Percentiles rank a stretch among this genome's conserved stretches.
phyloP scores from a whole-genome alignment of 2,888 invertebrate genomes.

The Napeogenes sylphis region DNA sequence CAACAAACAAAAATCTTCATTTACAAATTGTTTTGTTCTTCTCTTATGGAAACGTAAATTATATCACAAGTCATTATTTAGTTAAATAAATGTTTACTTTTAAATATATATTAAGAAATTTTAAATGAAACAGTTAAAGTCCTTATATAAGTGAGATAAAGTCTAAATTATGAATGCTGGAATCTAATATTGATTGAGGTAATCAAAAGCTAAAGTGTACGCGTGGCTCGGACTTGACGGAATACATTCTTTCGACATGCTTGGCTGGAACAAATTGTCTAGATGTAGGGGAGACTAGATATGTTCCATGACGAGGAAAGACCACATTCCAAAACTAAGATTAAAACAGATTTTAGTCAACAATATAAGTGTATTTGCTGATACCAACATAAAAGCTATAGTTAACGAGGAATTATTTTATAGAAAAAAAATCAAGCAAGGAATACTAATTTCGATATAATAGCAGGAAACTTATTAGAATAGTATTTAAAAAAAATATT shows the following conservation, averaged over 20 bases:
- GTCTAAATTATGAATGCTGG: constrained; percentile 10
- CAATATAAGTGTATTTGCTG: not conserved
- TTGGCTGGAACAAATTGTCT: constrained; percentile 71
- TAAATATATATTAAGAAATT: too few species aligned
- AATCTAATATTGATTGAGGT: constrained; percentile 21
- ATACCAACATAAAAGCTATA: not conserved
- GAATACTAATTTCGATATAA: not conserved
- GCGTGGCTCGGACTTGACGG: constrained; percentile 66
- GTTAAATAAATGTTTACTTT: too few species aligned
- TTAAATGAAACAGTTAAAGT: too few species aligned
- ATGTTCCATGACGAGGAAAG: constrained; percentile 38
- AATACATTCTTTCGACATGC: constrained; percentile 66
- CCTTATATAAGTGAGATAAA: constrained; percentile 1
- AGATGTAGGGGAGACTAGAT: constrained; percentile 48
- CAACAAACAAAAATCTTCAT: too few species aligned
- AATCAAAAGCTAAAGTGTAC: constrained; percentile 52
- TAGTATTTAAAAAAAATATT: not conserved
- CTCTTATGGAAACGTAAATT: too few species aligned
- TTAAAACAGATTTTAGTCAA: not conserved
- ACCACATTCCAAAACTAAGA: constrained; percentile 19
- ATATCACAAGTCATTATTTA: too few species aligned
- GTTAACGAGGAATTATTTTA: too few species aligned
- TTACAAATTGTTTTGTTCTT: too few species aligned
- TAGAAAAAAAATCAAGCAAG: not conserved
- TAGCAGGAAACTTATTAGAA: not conserved